Evolutionary conservation across 2,888 invertebrate species (phyloP), one percentile per base, ranked within the genome.

Genomic region (Dichetophora obliterata): DNA sequence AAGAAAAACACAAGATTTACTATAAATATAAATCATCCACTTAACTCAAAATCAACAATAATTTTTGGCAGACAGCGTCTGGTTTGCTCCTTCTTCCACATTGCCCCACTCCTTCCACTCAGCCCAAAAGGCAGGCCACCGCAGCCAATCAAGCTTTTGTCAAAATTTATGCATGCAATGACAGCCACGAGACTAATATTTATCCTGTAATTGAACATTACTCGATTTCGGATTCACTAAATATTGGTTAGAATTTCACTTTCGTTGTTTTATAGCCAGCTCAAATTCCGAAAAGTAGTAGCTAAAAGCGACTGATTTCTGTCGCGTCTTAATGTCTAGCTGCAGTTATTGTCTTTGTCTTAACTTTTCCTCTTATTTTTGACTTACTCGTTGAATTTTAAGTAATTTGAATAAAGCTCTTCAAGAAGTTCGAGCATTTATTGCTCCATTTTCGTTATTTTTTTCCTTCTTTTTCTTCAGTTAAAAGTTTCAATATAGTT

Each of bases 301-400:
- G 37, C n/a, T 37, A 31, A 1, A 63, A 37, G 31, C 16, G 19
- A 16, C 19, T 27, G n/a, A 69, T 22, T 69, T 69, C 8, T 34
- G 71, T 59, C 71, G 71, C 71, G 71, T 57, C 71, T 22, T 43
- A 11, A 22, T 61, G 71, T 72, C 71, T 72, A 61, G 59, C 27
- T 59, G 52, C n/a, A 27, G 34, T 59, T 43, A n/a, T 48, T 27
- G 48, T 59, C 71, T 31, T 24, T 50, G 24, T 22, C 50, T 52
- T 16, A 6, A 16, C 6, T 34, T 19, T 52, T 52, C 31, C n/a
- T 34, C 3, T 27, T 69, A 43, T n/a, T 69, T 65, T 34, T 19
- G 24, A 3, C n/a, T 69, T 50, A 27, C 14, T 37, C 19, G n/a
- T 43, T 72, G 71, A 70, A 57, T 70, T 69, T 70, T 19, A 57